phyloP scores from a whole-genome alignment of 2,888 invertebrate species.

The Coleophora flavipennella region DNA sequence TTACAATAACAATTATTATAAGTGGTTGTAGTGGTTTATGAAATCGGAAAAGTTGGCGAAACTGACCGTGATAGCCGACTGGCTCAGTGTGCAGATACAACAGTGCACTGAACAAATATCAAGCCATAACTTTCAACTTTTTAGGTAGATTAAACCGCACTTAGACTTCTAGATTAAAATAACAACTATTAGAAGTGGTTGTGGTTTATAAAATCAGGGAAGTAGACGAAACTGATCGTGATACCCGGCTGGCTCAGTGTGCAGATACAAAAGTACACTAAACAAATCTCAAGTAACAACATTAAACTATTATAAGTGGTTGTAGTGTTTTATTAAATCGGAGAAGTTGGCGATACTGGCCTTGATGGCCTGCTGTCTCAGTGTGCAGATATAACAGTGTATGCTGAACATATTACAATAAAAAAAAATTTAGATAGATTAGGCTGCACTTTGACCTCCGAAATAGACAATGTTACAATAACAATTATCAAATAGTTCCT shows the following conservation, averaged over 20 bases:
- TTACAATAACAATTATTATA: no score
- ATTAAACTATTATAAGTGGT: no score
- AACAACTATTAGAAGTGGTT: no score
- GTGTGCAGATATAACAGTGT: slow-evolving; percentile 81
- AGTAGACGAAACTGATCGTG: slow-evolving; percentile 88
- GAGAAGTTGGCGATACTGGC: slow-evolving; percentile 93
- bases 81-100: slow-evolving; percentile 84
- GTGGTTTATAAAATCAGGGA: slow-evolving; percentile 94
- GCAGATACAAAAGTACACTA: slow-evolving; percentile 79
- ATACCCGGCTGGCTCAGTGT: slow-evolving; percentile 91
- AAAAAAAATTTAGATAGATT: no score
- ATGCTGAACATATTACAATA: slow-evolving; percentile 81
- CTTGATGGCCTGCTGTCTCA: slow-evolving; percentile 89
- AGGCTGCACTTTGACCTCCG: no score
- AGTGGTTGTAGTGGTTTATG: no score
- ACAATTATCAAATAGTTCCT: no score
- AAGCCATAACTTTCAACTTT: no score
- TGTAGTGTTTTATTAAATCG: no score
- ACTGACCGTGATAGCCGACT: slow-evolving; percentile 90
- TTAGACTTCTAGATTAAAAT: no score
- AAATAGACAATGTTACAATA: no score
- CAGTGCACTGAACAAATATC: slow-evolving; percentile 78
- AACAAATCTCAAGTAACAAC: slow-evolving; percentile 81
- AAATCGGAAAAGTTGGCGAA: slow-evolving; percentile 94
- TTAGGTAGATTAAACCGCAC: no score